phyloP scores from a whole-genome alignment of 1,140 invertebrate species.

The Microvelia longipes region DNA sequence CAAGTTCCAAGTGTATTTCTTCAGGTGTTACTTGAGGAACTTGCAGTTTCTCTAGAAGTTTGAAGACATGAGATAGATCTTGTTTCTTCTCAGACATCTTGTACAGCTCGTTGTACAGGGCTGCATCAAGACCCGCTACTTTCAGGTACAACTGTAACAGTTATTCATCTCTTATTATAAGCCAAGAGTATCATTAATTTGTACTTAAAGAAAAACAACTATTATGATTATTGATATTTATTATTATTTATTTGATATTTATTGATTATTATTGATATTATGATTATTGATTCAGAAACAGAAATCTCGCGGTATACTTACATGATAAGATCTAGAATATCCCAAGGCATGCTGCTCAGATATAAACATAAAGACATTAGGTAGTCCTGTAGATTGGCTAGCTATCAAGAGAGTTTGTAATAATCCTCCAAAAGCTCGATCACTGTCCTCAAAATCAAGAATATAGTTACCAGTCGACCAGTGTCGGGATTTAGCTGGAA shows the following conservation, averaged over 20 bases:
- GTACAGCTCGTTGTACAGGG: conserved; percentile 22
- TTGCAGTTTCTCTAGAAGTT: conserved; percentile 35
- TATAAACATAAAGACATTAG: conserved; percentile 40
- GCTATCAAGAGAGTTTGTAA: conserved; percentile 41
- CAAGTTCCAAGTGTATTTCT: conserved; percentile 39
- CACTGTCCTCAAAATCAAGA: conserved; percentile 42
- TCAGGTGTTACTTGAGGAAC: conserved; percentile 31
- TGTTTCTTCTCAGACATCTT: conserved; percentile 29
- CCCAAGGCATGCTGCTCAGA: conserved; percentile 42
- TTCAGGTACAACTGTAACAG: conserved; percentile 41
- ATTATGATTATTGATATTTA: no score
- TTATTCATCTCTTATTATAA: no score
- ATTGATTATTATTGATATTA: no score
- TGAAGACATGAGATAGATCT: conserved; percentile 32
- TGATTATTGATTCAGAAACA: no score
- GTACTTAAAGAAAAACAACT: no score
- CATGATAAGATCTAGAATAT: conserved; percentile 36
- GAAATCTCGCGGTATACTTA: conserved; percentile 25
- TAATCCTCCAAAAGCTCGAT: conserved; percentile 41
- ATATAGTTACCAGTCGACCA: conserved; percentile 47
- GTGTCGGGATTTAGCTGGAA: conserved; percentile 32
- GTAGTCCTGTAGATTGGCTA: conserved; percentile 41
- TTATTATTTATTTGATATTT: no score
- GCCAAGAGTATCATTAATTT: no score
- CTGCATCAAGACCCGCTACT: conserved; percentile 34